These are phyloP conservation scores for Anthoscopus minutus DNA, from an alignment of 2,113 vertebrate species.

Conservation along the genomic window DNA sequence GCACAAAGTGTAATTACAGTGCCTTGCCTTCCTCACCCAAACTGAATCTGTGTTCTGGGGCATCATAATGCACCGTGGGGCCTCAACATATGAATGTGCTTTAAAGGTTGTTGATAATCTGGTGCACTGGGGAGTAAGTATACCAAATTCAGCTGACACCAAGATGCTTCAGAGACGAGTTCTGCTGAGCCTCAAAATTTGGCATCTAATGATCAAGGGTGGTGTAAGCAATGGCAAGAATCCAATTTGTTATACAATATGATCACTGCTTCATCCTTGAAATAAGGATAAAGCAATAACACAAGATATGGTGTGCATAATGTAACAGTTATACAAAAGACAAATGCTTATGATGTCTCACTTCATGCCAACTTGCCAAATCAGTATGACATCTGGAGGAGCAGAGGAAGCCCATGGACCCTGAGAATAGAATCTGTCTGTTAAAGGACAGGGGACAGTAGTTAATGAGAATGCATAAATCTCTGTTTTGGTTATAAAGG, in stretches of 20 bases:
- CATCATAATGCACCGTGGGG: background rate
- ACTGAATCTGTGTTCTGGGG: background rate
- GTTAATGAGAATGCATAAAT: background rate
- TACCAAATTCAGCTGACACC: background rate
- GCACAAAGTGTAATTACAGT: background rate
- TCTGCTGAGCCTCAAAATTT: background rate
- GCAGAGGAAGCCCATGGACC: background rate
- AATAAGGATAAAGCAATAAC: background rate
- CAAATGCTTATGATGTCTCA: background rate
- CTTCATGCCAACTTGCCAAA: background rate
- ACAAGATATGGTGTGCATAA: background rate
- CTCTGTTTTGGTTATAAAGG: background rate
- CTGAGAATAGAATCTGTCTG: background rate
- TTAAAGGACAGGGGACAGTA: background rate
- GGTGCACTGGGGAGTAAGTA: background rate
- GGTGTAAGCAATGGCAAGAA: background rate
- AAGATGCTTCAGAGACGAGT: background rate
- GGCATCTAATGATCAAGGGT: background rate
- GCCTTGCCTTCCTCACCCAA: background rate
- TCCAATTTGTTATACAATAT: background rate
- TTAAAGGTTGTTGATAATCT: background rate
- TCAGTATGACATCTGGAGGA: background rate
- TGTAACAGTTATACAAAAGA: background rate
- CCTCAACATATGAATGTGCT: background rate
- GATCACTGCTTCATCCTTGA: background rate